phyloP scores from a whole-genome alignment of 37 sponge, comb jelly and placozoan genomes.

The Trichoplax adhaerens region DNA sequence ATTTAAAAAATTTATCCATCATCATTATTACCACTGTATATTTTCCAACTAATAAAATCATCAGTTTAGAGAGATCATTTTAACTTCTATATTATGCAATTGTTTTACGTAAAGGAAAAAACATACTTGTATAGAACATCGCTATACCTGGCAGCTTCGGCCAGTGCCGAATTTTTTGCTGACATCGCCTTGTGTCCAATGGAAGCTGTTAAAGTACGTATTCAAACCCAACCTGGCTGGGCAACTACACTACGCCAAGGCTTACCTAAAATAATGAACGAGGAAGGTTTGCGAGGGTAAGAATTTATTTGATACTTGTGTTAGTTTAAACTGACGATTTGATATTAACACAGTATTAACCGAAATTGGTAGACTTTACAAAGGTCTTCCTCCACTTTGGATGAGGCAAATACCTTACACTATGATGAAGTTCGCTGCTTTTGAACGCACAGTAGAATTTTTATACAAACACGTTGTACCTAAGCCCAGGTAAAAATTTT shows the following conservation, averaged over 20 bases:
- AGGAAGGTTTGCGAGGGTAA: constrained; percentile 79
- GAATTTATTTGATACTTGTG: constrained; percentile 1
- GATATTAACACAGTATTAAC: not conserved
- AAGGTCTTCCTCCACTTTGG: constrained; percentile 93
- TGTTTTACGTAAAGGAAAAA: constrained; percentile 35
- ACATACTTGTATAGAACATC: constrained; percentile 76
- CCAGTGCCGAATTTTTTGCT: constrained; percentile 99
- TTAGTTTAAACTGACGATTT: not conserved
- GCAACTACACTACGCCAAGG: constrained; percentile 77
- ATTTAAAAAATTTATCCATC: not conserved
- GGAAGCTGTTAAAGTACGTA: constrained; percentile 96
- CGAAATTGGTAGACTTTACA: constrained; percentile 55
- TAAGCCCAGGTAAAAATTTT: constrained; percentile 40
- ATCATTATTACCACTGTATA: not conserved
- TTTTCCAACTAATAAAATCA: not conserved
- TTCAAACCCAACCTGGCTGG: constrained; percentile 95
- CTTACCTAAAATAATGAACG: constrained; percentile 59
- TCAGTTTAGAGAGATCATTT: not conserved
- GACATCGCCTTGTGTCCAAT: constrained; percentile 95
- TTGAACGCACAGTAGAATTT: constrained; percentile 93
- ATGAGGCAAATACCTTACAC: constrained; percentile 98
- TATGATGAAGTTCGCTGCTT: constrained; percentile 99
- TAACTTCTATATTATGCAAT: not conserved
- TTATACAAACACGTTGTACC: constrained; percentile 96
- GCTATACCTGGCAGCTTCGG: constrained; percentile 90